phyloP scores from a whole-genome alignment of 92 coral and sea anemone species.

The Phenganax subtilis region DNA sequence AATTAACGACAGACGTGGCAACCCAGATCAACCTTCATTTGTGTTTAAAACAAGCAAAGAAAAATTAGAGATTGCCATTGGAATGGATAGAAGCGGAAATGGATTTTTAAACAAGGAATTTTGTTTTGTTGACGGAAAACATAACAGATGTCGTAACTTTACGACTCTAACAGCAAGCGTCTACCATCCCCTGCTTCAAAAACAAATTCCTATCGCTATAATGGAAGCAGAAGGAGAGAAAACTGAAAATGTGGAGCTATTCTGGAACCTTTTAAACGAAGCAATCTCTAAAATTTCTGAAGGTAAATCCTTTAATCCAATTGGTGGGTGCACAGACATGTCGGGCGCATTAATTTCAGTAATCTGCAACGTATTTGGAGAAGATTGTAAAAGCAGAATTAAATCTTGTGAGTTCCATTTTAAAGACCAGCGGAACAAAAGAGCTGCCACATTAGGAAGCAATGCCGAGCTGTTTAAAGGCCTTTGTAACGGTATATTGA shows the following conservation, averaged over 20 bases:
- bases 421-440: constrained; percentile 54
- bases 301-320: constrained; percentile 43
- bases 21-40: constrained; percentile 55
- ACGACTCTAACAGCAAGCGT: constrained; percentile 50
- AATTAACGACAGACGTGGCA: constrained; percentile 55
- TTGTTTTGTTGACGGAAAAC: constrained; percentile 63
- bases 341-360: constrained; percentile 53
- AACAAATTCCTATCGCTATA: constrained; percentile 40
- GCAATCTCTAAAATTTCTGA: not conserved
- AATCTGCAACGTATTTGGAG: constrained; percentile 45
- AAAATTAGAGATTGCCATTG: constrained; percentile 42
- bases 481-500: constrained; percentile 49
- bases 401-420: constrained; percentile 60
- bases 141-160: constrained; percentile 49
- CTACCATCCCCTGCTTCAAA: constrained; percentile 45
- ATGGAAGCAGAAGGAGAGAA: constrained; percentile 43
- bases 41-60: constrained; percentile 55
- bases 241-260: constrained; percentile 34
- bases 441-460: constrained; percentile 45
- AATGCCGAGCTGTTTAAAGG: constrained; percentile 43
- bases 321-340: constrained; percentile 66
- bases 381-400: constrained; percentile 5
- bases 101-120: constrained; percentile 47
- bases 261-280: constrained; percentile 49
- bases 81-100: constrained; percentile 46